Evolutionary conservation across 1,140 invertebrate species (phyloP), one percentile per base, ranked within the genome.

Genomic region (Oryzaephilus surinamensis): DNA sequence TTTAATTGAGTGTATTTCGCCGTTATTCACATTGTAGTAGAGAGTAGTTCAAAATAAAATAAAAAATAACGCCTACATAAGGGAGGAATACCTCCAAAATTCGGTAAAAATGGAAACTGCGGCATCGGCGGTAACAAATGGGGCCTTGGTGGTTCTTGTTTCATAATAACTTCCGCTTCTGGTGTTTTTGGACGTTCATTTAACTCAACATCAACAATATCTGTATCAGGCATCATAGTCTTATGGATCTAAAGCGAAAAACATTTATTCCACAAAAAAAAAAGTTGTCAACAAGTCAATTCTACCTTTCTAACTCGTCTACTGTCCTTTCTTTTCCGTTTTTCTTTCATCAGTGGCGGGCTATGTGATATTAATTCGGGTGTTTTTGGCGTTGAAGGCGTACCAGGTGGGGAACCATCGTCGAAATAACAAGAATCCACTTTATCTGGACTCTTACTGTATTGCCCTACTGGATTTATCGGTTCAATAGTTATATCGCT

Each of bases 301-400:
- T 20, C 19, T 23, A 51, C 42, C 23, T 33, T 48, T 58, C 39
- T 69, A 69, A 1, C 53, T 77, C 30, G 71, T 61, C 53, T 30
- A 29, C 75, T 75, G 50, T 74, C 76, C 51, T 79, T 77, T 54
- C 74, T 72, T 49, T 70, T 70, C 48, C 72, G 68, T 57, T 73
- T 75, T 45, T 79, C 76, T 53, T 77, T 79, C 34, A 71, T 68
- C 51, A 73, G 63, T 17, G 62, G 63, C 6, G 66, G 64, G 45
- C 52, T 46, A 38, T 54, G 32, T 41, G 57, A 54, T 23, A 69
- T 58, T 33, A 73, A 51, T 51, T 75, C 73, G 0, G 74, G 73
- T 4, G 74, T 74, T 54, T 69, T 71, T 3, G 73, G 71, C 13
- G 67, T 70, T 8, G 65, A 65, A 0, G 71, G 67, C 4, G 67